These are phyloP conservation scores for Ursus arctos DNA, from an alignment of 2,113 vertebrate species.

Conservation along the genomic window DNA sequence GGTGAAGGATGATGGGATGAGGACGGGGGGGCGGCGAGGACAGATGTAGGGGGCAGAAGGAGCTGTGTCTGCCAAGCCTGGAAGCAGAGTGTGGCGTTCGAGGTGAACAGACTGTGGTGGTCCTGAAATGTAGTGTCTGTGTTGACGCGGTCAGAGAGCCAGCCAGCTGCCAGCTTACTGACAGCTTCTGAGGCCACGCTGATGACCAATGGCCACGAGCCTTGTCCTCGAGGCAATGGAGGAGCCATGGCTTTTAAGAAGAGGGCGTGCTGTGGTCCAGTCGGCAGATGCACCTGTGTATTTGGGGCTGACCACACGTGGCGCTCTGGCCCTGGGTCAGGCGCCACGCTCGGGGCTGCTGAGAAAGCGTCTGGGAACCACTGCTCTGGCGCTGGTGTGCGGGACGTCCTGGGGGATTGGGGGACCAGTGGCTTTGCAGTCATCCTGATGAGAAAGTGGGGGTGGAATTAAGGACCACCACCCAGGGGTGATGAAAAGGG, in stretches of 20 bases:
- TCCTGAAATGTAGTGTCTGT: background rate
- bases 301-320: fast-evolving
- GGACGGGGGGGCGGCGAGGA: fast-evolving
- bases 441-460: background rate
- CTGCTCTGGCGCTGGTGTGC: fast-evolving
- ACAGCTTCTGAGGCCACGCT: background rate
- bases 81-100: fast-evolving
- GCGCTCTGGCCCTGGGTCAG: background rate
- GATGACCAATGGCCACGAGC: background rate
- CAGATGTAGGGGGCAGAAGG: background rate
- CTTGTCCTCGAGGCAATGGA: background rate
- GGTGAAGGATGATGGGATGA: fast-evolving
- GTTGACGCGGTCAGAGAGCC: too few relatives aligned
- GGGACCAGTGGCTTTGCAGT: too few relatives aligned
- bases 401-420: fast-evolving
- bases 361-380: background rate
- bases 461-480: background rate
- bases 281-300: fast-evolving
- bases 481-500: background rate
- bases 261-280: fast-evolving
- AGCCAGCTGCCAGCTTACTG: background rate
- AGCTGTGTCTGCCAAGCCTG: fast-evolving
- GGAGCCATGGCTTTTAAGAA: background rate
- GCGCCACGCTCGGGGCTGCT: fast-evolving
- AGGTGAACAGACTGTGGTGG: background rate